phyloP scores from a whole-genome alignment of 2,113 vertebrate genomes.

The Leptosomus discolor region DNA sequence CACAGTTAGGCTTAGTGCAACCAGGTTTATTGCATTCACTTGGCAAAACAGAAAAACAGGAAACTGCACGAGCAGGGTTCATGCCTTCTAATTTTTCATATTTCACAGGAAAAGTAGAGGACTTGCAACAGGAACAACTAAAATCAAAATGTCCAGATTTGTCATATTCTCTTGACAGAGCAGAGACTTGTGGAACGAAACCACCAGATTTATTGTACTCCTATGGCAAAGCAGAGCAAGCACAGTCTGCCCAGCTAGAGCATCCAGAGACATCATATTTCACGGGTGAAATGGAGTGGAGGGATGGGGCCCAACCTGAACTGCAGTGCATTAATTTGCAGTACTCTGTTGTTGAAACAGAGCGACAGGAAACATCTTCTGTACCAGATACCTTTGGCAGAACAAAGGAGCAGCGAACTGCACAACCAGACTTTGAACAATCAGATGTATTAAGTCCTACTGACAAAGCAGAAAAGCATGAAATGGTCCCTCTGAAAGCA shows the following conservation, averaged over 20 bases:
- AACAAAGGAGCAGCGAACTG: neutral
- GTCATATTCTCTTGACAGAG: neutral
- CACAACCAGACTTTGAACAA: neutral
- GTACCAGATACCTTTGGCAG: neutral
- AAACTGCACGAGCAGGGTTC: neutral
- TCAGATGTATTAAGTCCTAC: neutral
- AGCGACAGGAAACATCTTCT: neutral
- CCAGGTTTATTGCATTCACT: neutral
- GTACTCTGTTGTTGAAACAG: neutral
- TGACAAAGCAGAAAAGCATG: neutral
- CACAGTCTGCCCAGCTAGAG: neutral
- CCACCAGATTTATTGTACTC: neutral
- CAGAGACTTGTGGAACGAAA: neutral
- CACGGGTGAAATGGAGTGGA: neutral
- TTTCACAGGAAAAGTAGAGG: neutral
- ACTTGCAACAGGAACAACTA: neutral
- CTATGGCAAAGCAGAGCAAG: neutral
- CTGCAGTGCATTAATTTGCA: neutral
- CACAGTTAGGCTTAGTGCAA: neutral
- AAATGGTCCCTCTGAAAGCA: neutral
- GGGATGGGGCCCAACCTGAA: neutral
- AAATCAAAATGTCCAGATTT: neutral
- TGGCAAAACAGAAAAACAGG: neutral
- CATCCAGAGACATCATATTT: neutral
- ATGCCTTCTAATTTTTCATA: neutral